Base-by-base conservation (phyloP, 53 echinoderm and acorn worm species). In the Actinopyga echinites region DNA sequence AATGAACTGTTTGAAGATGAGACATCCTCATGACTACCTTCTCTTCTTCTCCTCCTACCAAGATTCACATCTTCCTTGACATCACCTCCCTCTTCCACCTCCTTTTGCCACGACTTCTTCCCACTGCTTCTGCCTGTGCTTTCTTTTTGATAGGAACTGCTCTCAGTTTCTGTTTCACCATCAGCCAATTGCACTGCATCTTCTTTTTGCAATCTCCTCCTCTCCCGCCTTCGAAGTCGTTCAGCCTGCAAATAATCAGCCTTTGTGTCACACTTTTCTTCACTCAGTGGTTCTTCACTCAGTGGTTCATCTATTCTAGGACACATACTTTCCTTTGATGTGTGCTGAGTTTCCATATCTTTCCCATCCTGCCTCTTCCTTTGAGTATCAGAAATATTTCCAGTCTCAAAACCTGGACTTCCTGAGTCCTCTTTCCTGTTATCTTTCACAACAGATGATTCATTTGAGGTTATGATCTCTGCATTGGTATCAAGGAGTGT, bases 221-320 rank as follows among this genome's bases (percentile, higher is more conserved):
- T 15, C 32, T 77, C 77, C 22, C 65, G 10, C 69, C 61, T 20
- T 40, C 32, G 20, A 52, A 62, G 62, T 22, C 34, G 9, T 33
- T 33, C 38, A 53, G 83, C 60, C 52, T 42, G 13, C 21, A 74
- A 74, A 7, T 83, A 25, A 19, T 32, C 75, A 53, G 42, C 45
- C 52, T 73, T 36, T 21, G 57, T 71, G 44, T 67, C 69, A 58
- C 57, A 24, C 30, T 82, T 45, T 4, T 38, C 60, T 81, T 43
- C 61, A 32, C 37, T 24, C 64, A n/a, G n/a, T n/a, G n/a, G n/a
- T n/a, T n/a, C n/a, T n/a, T n/a, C n/a, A n/a, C n/a, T 49, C 49
- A 15, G 49, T 17, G 3, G 13, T 5, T 17, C 17, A 49, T 49
- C 13, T 15, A 49, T 15, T 49, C 49, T 17, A 34, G 30, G 19